Evolutionary conservation across 2,113 vertebrate genomes (phyloP).

Genomic region (Cichladusa arquata): DNA sequence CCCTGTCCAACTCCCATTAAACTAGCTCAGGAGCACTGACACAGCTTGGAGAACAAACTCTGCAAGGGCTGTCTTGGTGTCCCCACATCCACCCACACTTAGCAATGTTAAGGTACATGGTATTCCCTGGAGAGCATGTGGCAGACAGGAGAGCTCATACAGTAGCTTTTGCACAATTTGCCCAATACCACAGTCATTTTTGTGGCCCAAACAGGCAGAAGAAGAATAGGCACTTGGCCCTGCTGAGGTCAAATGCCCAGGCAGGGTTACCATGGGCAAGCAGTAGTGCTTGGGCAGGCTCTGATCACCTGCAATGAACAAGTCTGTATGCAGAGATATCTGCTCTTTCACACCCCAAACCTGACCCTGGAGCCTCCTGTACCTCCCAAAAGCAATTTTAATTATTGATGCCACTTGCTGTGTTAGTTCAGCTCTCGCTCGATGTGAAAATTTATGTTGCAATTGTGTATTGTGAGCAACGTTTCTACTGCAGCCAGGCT

Average conservation of each 20-base stretch:
- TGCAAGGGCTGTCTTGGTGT: not conserved
- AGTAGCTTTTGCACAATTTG: not conserved
- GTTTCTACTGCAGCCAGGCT: not conserved
- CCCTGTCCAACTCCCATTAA: not conserved
- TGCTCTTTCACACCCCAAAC: not conserved
- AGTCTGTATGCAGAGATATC: not conserved
- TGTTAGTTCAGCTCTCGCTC: not conserved
- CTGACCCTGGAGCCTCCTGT: not conserved
- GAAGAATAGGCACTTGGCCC: not conserved
- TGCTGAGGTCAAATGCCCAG: not conserved
- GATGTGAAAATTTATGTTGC: conserved; percentile 7
- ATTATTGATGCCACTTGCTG: conserved; percentile 52
- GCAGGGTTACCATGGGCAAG: not conserved
- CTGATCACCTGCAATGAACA: not conserved
- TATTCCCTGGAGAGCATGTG: not conserved
- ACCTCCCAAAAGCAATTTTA: not conserved
- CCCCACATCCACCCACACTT: not conserved
- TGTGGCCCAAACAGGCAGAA: not conserved
- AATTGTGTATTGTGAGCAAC: conserved; percentile 37
- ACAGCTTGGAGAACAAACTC: not conserved
- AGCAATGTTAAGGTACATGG: not conserved
- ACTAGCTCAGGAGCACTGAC: not conserved
- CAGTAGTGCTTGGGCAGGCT: not conserved
- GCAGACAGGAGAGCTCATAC: not conserved
- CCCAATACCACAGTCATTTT: not conserved